Evolutionary conservation across 2,888 invertebrate species (phyloP).

Genomic region (Desoria tigrina): DNA sequence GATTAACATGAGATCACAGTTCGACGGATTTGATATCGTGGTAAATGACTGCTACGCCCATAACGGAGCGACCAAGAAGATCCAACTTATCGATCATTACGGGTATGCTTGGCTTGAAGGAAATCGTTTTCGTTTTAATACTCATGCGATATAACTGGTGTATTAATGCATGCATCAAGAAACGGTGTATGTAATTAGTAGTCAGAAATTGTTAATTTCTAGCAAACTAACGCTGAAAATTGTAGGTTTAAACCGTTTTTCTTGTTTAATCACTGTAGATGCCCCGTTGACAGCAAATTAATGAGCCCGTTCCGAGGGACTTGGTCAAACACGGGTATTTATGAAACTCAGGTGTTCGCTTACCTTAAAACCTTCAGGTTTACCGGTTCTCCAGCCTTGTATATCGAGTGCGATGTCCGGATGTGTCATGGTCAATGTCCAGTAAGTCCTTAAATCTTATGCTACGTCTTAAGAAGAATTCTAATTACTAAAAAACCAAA

Average conservation of each 20-base stretch:
- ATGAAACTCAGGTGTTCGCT: slow-evolving; percentile 90
- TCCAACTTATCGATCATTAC: slow-evolving; percentile 87
- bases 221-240: no score
- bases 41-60: slow-evolving; percentile 93
- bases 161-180: no score
- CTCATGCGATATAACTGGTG: no score
- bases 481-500: background rate
- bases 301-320: slow-evolving; percentile 84
- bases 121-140: slow-evolving; percentile 1
- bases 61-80: slow-evolving; percentile 87
- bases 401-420: slow-evolving; percentile 90
- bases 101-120: slow-evolving; percentile 67
- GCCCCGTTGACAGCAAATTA: slow-evolving; percentile 88
- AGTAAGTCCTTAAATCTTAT: slow-evolving; percentile 62
- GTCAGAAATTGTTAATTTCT: no score
- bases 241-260: no score
- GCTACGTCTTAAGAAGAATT: background rate
- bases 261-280: slow-evolving; percentile 63
- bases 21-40: slow-evolving; percentile 91
- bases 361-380: slow-evolving; percentile 94
- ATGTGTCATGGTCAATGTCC: slow-evolving; percentile 95
- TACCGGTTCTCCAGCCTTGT: slow-evolving; percentile 88
- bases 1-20: slow-evolving; percentile 92
- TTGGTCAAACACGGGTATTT: slow-evolving; percentile 87
- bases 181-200: no score